A percentile compares a stretch with the other conserved stretches of the same genome.
These are phyloP conservation scores for Xestia c-nigrum DNA, from an alignment of 2,888 invertebrate genomes.

Conservation along the genomic window DNA sequence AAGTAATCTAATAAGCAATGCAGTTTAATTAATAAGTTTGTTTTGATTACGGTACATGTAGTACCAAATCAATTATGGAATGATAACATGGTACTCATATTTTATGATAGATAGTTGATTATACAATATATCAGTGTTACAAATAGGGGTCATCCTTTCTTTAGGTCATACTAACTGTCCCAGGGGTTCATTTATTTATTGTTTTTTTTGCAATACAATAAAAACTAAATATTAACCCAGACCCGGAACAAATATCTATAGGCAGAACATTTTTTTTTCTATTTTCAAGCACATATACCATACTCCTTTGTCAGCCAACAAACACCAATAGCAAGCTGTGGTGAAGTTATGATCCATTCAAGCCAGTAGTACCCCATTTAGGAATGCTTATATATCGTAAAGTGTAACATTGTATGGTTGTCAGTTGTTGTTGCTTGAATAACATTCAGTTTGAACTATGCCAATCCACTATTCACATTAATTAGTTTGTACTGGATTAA, in stretches of 20 bases:
- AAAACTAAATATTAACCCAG: neutral
- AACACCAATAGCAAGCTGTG: neutral
- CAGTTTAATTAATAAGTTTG: slow-evolving; percentile 40
- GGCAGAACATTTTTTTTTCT: neutral
- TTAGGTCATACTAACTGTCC: slow-evolving; percentile 1
- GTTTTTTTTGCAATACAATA: neutral
- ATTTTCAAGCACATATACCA: neutral
- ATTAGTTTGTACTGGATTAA: slow-evolving; percentile 6
- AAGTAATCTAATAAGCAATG: slow-evolving; percentile 18
- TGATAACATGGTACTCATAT: slow-evolving; percentile 43
- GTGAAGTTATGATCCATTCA: neutral
- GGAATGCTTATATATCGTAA: neutral
- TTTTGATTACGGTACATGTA: slow-evolving; percentile 47
- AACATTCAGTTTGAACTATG: slow-evolving; percentile 14
- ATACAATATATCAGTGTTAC: neutral
- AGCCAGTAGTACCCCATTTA: neutral
- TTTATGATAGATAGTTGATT: slow-evolving; percentile 37
- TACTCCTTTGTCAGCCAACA: neutral
- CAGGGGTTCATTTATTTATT: neutral
- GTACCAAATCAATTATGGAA: slow-evolving; percentile 41
- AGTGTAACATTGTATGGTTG: slow-evolving; percentile 25
- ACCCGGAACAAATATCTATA: neutral
- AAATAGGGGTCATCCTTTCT: slow-evolving; percentile 29
- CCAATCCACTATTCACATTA: slow-evolving; percentile 36
- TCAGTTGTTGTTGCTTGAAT: slow-evolving; percentile 10